phyloP scores from a whole-genome alignment of 2,113 vertebrate species.

The Rhabdornis inornatus region DNA sequence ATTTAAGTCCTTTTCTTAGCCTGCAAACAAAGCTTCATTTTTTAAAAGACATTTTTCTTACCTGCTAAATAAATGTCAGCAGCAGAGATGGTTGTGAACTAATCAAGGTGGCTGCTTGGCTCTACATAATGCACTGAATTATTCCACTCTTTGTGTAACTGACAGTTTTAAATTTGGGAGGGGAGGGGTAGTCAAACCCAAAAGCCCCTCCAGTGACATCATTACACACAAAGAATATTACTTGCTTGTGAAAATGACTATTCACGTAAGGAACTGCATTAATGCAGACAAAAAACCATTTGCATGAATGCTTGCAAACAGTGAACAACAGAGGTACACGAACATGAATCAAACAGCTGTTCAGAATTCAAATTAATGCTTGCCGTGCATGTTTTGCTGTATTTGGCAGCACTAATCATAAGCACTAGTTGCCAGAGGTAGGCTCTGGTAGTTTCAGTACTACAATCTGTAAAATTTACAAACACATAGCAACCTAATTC shows the following conservation, averaged over 20 bases:
- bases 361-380: conserved; percentile 60
- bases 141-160: neutral
- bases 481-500: neutral
- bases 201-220: neutral
- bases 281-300: conserved; percentile 53
- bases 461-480: neutral
- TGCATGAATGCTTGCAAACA: conserved; percentile 58
- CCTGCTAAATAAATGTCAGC: neutral
- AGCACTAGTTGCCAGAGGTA: conserved; percentile 37
- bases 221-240: neutral
- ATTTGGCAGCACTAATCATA: conserved; percentile 44
- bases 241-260: conserved; percentile 27
- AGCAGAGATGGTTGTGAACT: neutral
- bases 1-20: neutral
- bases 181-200: neutral
- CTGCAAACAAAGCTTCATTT: neutral
- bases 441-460: neutral
- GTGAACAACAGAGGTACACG: conserved; percentile 38
- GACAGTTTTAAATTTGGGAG: neutral
- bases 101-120: neutral
- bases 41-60: neutral
- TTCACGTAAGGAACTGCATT: conserved; percentile 16
- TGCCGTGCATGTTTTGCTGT: conserved; percentile 36
- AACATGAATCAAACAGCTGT: conserved; percentile 58
- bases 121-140: neutral